Percentiles rank a stretch among this genome's conserved stretches.
Conservation (phyloP, 2,888 invertebrate species). For the Epinotia brunnichana region DNA sequence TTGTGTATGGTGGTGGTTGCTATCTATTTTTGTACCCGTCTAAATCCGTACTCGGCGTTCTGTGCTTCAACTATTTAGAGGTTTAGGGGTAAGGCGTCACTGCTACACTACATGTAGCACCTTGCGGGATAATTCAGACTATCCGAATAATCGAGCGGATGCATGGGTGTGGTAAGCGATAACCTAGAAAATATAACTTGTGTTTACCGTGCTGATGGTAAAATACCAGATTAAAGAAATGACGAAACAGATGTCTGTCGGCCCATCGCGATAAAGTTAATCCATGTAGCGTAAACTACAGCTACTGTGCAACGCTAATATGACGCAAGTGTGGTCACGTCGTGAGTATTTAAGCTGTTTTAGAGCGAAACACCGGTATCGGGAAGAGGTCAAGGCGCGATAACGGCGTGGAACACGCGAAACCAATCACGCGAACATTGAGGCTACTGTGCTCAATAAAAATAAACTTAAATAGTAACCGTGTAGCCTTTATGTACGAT, state of each 20-base stretch:
- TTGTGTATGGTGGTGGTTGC: no score
- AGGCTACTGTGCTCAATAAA: slow-evolving; percentile 17
- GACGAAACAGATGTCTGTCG: slow-evolving; percentile 39
- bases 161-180: no score
- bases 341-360: slow-evolving; percentile 8
- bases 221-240: slow-evolving; percentile 8
- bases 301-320: slow-evolving; percentile 43
- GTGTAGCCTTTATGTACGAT: no score
- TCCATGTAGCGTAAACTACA: slow-evolving; percentile 69
- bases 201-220: background rate
- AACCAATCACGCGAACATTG: slow-evolving; percentile 37
- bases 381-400: slow-evolving; percentile 61
- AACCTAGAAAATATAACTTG: background rate
- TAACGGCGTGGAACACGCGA: slow-evolving; percentile 60
- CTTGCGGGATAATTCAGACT: no score
- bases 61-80: no score
- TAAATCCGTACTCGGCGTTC: no score
- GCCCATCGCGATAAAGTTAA: slow-evolving; percentile 54
- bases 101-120: no score
- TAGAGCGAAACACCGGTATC: slow-evolving; percentile 37
- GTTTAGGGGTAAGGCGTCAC: no score
- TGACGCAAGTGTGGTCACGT: background rate
- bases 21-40: no score
- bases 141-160: no score
- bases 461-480: background rate